Conservation (phyloP, 2,888 invertebrate genomes). For the Panopea generosa region DNA sequence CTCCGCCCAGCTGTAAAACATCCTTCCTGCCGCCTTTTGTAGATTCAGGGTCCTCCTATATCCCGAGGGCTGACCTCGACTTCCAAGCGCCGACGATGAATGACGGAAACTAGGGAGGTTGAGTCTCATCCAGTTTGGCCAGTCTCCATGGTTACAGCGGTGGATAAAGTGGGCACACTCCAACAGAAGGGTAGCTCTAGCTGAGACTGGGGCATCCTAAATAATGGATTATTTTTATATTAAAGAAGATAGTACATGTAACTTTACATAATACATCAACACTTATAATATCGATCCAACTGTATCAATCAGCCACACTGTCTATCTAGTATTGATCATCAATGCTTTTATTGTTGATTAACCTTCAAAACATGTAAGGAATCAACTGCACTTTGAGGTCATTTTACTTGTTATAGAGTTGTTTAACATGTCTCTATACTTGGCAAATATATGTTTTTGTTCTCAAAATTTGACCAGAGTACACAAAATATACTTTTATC, state of each 20-base stretch:
- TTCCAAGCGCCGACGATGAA: constrained; percentile 82
- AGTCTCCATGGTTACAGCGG: constrained; percentile 98
- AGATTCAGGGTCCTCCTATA: constrained; percentile 88
- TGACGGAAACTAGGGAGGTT: constrained; percentile 90
- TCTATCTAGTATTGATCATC: too few species aligned
- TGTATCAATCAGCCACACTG: not conserved
- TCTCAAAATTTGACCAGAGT: too few species aligned
- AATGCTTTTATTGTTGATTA: too few species aligned
- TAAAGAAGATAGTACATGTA: not conserved
- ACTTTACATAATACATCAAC: not conserved
- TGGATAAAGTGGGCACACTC: constrained; percentile 99
- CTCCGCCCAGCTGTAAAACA: constrained; percentile 99
- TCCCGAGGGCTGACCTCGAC: constrained; percentile 87
- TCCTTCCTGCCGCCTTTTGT: constrained; percentile 96
- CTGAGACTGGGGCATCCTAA: constrained; percentile 97
- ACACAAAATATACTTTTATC: too few species aligned
- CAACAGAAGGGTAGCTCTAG: constrained; percentile 95
- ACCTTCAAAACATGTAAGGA: too few species aligned
- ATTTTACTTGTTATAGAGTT: too few species aligned
- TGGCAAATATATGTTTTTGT: too few species aligned
- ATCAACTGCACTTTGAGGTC: too few species aligned
- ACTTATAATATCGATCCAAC: not conserved
- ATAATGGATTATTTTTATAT: constrained; percentile 83
- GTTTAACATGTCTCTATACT: too few species aligned
- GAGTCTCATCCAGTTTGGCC: constrained; percentile 99